phyloP scores from a whole-genome alignment of 2,797 vertebrate species.

The Rhinella marina region DNA sequence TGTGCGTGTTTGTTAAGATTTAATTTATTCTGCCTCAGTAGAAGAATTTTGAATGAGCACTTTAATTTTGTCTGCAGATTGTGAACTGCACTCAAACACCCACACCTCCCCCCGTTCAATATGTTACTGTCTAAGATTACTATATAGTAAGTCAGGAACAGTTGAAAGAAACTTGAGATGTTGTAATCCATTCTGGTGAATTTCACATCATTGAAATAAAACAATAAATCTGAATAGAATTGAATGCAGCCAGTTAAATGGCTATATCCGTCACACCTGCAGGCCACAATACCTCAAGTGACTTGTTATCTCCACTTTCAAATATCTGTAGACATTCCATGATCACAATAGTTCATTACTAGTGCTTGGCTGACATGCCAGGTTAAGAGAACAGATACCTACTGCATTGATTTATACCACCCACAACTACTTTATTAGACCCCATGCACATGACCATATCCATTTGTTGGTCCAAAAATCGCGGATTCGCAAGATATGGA shows the following conservation, averaged over 20 bases:
- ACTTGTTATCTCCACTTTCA: not conserved
- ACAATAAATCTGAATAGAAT: not conserved
- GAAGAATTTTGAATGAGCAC: conserved; percentile 42
- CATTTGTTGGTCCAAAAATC: no score
- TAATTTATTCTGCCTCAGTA: conserved; percentile 45
- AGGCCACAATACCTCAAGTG: not conserved
- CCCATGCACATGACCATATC: no score
- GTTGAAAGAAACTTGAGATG: conserved; percentile 3
- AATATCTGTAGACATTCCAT: not conserved
- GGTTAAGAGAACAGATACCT: no score
- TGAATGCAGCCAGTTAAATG: not conserved
- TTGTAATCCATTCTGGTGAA: not conserved
- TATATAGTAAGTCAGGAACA: not conserved
- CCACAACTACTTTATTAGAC: no score
- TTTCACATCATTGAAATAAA: not conserved
- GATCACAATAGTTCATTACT: not conserved
- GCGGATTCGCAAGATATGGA: no score
- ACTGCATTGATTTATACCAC: no score
- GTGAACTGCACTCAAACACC: conserved; percentile 26
- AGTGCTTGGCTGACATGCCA: no score
- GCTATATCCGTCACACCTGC: not conserved
- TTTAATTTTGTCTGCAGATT: conserved; percentile 52
- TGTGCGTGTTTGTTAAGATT: conserved; percentile 30
- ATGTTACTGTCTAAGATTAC: conserved; percentile 29
- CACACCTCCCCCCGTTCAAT: conserved; percentile 35